Base-by-base conservation (phyloP, 2,113 vertebrate species). In the Proterorhinus semilunaris region DNA sequence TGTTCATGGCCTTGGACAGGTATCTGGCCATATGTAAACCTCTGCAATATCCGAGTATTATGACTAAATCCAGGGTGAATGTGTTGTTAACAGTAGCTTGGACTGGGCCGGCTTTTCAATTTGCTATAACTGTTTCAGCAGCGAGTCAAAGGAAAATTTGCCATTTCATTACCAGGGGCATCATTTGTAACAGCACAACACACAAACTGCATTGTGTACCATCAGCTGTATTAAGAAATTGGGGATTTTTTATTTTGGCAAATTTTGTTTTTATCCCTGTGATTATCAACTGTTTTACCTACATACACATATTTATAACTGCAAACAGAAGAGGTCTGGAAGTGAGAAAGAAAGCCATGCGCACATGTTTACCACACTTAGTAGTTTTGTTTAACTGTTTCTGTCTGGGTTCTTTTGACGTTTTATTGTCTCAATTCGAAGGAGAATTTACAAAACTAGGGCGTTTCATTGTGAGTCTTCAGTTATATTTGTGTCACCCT, bases 331-430 rank as follows among this genome's bases (percentile, higher is more conserved):
- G 80, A 13, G 4, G 45, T 8, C 11, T 2, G 12, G 47, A 65
- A 0, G 54, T 76, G 7, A 74, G 73, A 58, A 81, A 0, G n/a
- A 83, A 81, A 55, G 83, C 78, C 27, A 47, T 45, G n/a, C 49
- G 78, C 66, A 83, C 83, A 0, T 83, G 83, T 63, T 44, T 82
- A 12, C 83, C 83, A 3, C 83, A 85, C 16, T 15, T 66, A 36
- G 1, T 66, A 15, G 15, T 54, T 45, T 17, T 66, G 16, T 45
- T 66, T 1, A 66, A 53, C 42, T 66, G 45, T 16, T 10, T 50
- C 9, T 15, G 15, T 13, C 17, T 54, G 9, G 12, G 50, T 45
- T 8, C 42, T 7, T 66, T 17, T 16, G 65, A 66, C 42, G 42
- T 45, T 2, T 36, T 66, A 17, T 16, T 53, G 11, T 0, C 58